Evolutionary conservation across 2,888 invertebrate genomes (phyloP), one percentile per base, ranked within the genome.

Genomic region (Harmothoe impar): DNA sequence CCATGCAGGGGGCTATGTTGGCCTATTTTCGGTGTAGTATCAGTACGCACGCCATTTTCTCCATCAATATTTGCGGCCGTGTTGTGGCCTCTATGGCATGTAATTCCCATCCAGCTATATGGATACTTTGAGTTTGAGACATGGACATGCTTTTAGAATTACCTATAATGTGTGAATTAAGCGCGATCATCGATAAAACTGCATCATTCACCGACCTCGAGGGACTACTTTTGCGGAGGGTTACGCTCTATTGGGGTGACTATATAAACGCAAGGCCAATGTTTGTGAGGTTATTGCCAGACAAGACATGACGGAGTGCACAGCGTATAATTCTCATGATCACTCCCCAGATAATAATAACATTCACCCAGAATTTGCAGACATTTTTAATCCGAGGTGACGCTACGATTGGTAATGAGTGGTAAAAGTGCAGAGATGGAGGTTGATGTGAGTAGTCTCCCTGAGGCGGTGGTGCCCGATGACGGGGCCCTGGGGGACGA

Each of bases 401-500:
- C 72, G 72, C 25, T 72, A 29, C 31, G 72, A 72, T 25, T 29
- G 72, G 72, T 81, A 35, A 81, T 43, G 43, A 81, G 35, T 3
- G 81, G 43, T 33, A 81, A 81, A 43, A 15, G 17, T 20, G 33
- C 25, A 25, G 12, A 81, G 5, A 81, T 81, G 81, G 81, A 81
- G 81, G 43, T 81, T 0, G 81, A 81, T 23, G 81, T 81, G 35
- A 77, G 77, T n/a, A 43, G 43, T 43, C 35, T 43, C 12, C 81
- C 81, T 12, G 81, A 20, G 43, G 23, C 81, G 35, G 43, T 20
- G 17, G n/a, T 25, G 5, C 54, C 81, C 81, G 81, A 81, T 43
- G 81, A 81, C 81, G 89, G 89, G 29, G 89, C 35, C 43, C 52
- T 77, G 51, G 89, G 72, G 7, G 89, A 77, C n/a, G 89, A 77